Base-by-base conservation (phyloP, 64 coral and sea anemone species). In the Acropora tenuis region DNA sequence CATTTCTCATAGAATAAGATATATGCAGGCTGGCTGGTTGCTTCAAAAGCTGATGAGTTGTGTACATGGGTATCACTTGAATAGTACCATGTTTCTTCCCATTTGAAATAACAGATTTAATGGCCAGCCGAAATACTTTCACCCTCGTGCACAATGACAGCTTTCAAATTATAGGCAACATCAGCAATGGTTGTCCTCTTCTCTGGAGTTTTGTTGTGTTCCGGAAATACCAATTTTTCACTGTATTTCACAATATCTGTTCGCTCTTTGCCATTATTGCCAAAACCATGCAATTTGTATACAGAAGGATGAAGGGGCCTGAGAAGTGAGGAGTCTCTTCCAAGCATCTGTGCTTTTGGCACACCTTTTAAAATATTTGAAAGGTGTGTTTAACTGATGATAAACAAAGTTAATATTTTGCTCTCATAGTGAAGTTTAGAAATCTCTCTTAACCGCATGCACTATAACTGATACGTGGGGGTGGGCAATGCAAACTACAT, bases 121-220 rank as follows among this genome's bases (percentile, higher is more conserved):
- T 81, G 79, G 49, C 50, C 79, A 81, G 47, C 9, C 8, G 79
- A 81, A 49, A 81, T 81, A 20, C 43, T 30, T 2, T 15, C 8
- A 19, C 79, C 79, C 41, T 81, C 49, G 55, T 59, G 79, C 19
- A 81, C 79, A 81, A 81, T 20, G 58, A 81, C 79, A 81, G 79
- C 79, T 30, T 73, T 73, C 30, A 41, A 55, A 55, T 55, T 55
- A 55, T 55, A 55, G 52, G 9, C 52, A 55, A 55, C 52, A 55
- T 55, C 52, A 55, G 60, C 13, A 63, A 63, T 12, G 11, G 60
- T 63, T 63, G 60, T 63, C 60, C 60, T 63, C 60, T 63, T 63
- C 60, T 63, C 60, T 63, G 60, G 9, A 63, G 60, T 63, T 63
- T 63, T 63, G 60, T 63, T 63, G 60, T 63, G 60, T 63, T 16